Evolutionary conservation across 2,888 invertebrate genomes (phyloP), one percentile per base, ranked within the genome.

Genomic region (Rhamnusium bicolor): DNA sequence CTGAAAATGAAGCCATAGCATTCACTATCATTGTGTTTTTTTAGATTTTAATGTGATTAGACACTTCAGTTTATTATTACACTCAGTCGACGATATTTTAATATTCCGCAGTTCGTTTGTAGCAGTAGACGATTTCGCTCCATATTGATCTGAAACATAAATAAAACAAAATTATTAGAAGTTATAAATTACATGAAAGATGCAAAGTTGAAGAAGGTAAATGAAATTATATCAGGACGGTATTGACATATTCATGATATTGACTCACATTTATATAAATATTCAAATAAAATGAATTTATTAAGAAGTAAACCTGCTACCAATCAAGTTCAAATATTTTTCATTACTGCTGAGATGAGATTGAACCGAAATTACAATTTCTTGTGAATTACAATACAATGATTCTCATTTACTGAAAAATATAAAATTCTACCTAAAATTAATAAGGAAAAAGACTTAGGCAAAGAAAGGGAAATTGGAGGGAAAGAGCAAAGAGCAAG

Each of bases 1-100:
- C 86, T 77, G 87, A 87, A 77, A 86, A 85, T 77, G 87, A 87
- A 80, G 88, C 88, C 88, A 88, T 88, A 79, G 85, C 88, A 83
- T 88, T 87, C 76, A 85, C 86, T 87, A 88, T 87, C 88, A 88
- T 88, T 79, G 83, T 87, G 84, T 75, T 53, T 67, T 53, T 58
- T 73, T 65, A 66, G 58, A 53, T 46, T 76, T 63, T 49, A 46
- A 16, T 46, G 27, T 21, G 8, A 62, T 62, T n/a, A 16, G 4
- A 12, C 29, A 21, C 66, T 58, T 56, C 19, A 65, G 47, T 58
- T 56, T 32, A 54, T 62, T 63, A 14, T 29, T 51, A 54, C 19
- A 46, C 54, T 53, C 46, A 47, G 27, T 49, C 10, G 16, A 5
- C 60, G n/a, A 4, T 29, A 21, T 12, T 19, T 3, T 47, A 14